phyloP scores from a whole-genome alignment of 2,888 invertebrate species.

The Lepidochitona cinerea region DNA sequence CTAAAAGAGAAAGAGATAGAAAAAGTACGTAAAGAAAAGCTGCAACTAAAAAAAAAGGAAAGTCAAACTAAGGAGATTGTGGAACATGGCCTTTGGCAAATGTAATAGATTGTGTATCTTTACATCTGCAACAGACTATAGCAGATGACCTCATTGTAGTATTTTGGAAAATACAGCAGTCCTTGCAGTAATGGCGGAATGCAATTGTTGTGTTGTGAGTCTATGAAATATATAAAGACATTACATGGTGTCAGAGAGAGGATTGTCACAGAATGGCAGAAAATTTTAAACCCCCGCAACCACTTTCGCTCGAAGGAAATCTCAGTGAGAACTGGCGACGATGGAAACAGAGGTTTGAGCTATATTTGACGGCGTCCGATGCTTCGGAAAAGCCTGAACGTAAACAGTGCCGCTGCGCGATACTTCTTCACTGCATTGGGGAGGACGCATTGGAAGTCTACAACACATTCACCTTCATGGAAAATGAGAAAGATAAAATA shows the following conservation, averaged over 20 bases:
- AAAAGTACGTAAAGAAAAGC: too few species aligned
- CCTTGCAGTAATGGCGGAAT: too few species aligned
- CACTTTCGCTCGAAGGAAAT: background rate
- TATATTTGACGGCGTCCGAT: conserved; percentile 14
- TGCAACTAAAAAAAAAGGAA: too few species aligned
- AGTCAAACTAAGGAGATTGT: too few species aligned
- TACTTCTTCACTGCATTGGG: conserved; percentile 13
- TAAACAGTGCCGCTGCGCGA: conserved; percentile 11
- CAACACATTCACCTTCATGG: conserved; percentile 14
- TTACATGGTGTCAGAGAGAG: background rate
- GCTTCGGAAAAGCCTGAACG: background rate
- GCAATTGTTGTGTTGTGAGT: too few species aligned
- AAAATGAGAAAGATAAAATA: conserved; percentile 1
- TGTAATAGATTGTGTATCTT: too few species aligned
- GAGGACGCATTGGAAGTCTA: conserved; percentile 21
- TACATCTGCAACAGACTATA: too few species aligned
- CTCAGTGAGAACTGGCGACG: conserved; percentile 9
- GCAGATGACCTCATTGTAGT: too few species aligned
- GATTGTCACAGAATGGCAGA: background rate
- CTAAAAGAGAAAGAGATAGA: too few species aligned
- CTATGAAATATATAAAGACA: too few species aligned
- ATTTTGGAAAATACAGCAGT: too few species aligned
- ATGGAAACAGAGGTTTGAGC: conserved; percentile 13
- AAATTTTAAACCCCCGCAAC: background rate
- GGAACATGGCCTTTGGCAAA: too few species aligned